A percentile compares a stretch with the other conserved stretches of the same genome.
Evolutionary conservation across 2,888 invertebrate genomes (phyloP).

Genomic region (Spodoptera exigua): DNA sequence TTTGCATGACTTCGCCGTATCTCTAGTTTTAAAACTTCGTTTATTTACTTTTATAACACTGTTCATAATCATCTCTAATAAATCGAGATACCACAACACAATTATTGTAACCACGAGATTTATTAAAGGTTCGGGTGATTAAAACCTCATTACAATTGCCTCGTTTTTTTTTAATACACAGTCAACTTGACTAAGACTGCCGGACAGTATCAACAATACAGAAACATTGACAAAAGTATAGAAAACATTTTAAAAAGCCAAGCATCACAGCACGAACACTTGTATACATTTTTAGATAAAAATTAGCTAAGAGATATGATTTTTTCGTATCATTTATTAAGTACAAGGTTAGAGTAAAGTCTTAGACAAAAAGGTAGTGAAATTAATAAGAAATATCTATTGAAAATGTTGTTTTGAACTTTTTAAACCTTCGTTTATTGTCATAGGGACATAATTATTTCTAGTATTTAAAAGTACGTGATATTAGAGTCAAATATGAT

Average conservation of each 20-base stretch:
- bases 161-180: no score
- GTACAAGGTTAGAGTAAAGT: slow-evolving; percentile 27
- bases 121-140: no score
- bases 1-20: no score
- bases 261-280: slow-evolving; percentile 38
- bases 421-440: slow-evolving; percentile 41
- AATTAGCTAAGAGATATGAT: slow-evolving; percentile 30
- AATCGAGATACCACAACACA: no score
- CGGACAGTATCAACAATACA: slow-evolving; percentile 15
- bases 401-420: slow-evolving; percentile 1
- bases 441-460: slow-evolving; percentile 46
- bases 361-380: slow-evolving; percentile 1
- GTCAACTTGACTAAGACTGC: neutral
- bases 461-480: slow-evolving; percentile 26
- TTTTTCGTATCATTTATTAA: slow-evolving; percentile 23
- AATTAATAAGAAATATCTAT: neutral
- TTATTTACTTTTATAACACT: no score
- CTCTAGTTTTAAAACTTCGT: no score
- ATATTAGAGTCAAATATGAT: slow-evolving; percentile 1
- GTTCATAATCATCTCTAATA: no score
- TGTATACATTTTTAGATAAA: slow-evolving; percentile 28
- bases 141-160: no score
- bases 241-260: slow-evolving; percentile 26
- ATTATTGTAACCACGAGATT: no score
- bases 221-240: slow-evolving; percentile 26